Evolutionary conservation across 2,797 vertebrate species (phyloP), one percentile per base, ranked within the genome.

Genomic region (Acipenser ruthenus): DNA sequence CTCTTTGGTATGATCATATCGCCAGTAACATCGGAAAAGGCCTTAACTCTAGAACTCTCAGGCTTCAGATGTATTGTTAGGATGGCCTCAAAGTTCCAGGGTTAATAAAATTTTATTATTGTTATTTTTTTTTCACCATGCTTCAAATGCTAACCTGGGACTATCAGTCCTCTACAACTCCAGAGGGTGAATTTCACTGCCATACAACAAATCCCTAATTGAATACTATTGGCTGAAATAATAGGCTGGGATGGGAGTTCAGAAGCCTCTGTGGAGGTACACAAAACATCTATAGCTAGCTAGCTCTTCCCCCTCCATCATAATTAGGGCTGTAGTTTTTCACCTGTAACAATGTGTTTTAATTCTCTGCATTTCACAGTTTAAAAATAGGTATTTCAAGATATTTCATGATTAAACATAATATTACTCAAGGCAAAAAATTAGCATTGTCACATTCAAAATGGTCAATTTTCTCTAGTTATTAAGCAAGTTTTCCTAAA

Each of bases 21-120:
- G 92, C 95, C 91, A 74, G 93, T 94, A 97, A 97, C 94, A 96
- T 92, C 85, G 74, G 81, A 74, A 84, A 77, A 74, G 73, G 80
- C 79, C 67, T 80, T 79, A 85, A 81, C 80, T 77, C 75, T 79
- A 76, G 77, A 78, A 70, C 69, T 76, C 77, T 75, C 58, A 7
- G 66, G 66, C 68, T 73, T 60, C 69, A 71, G 78, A 62, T n/a
- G 63, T 71, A 64, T 37, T 64, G 67, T 8, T 37, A 23, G 6
- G 15, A 15, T 62, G 58, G 18, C 65, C 50, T 72, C 68, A 71
- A 70, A 81, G 77, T 73, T 70, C 67, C 72, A 75, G 72, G 78
- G 68, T 83, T 81, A 79, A 80, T 71, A 69, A 68, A 68, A 80
- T 10, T 47, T 9, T 78, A 73, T 67, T 68, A 62, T 51, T 55